Evolutionary conservation across 1,140 invertebrate genomes (phyloP).

Genomic region (Triops longicaudatus): DNA sequence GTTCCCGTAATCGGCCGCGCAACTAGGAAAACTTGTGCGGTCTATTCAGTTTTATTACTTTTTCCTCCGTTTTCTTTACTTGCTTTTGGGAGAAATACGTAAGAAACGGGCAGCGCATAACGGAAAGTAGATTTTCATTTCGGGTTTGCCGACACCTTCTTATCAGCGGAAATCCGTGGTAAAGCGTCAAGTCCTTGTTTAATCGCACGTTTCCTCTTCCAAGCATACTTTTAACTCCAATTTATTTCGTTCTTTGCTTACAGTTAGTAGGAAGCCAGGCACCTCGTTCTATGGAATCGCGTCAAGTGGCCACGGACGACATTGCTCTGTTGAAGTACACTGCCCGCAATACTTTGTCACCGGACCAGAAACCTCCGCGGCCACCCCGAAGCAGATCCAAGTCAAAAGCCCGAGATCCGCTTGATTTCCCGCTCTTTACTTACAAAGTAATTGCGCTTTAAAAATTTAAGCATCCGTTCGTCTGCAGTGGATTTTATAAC

Average conservation of each 20-base stretch:
- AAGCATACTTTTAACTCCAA: neutral
- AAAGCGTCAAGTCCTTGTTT: neutral
- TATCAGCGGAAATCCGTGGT: neutral
- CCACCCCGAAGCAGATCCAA: neutral
- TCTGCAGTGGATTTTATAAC: too few relatives aligned
- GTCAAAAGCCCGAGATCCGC: neutral
- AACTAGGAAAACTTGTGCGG: neutral
- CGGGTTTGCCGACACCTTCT: neutral
- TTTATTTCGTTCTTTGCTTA: neutral
- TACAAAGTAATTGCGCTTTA: neutral
- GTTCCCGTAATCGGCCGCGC: conserved; percentile 1
- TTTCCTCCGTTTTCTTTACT: neutral
- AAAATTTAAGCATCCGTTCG: neutral
- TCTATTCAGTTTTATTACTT: neutral
- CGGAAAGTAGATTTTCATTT: neutral
- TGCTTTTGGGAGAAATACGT: neutral
- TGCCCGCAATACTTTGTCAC: neutral
- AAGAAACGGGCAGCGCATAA: neutral
- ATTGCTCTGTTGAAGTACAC: neutral
- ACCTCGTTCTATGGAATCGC: neutral
- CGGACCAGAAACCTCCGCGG: neutral
- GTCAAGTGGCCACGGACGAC: conserved; percentile 1
- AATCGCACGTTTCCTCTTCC: neutral
- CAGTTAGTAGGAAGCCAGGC: neutral
- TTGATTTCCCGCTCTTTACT: neutral